A percentile compares a stretch with the other conserved stretches of the same genome.
These are phyloP conservation scores for Bucorvus abyssinicus DNA, from an alignment of 2,797 vertebrate species.

Conservation along the genomic window DNA sequence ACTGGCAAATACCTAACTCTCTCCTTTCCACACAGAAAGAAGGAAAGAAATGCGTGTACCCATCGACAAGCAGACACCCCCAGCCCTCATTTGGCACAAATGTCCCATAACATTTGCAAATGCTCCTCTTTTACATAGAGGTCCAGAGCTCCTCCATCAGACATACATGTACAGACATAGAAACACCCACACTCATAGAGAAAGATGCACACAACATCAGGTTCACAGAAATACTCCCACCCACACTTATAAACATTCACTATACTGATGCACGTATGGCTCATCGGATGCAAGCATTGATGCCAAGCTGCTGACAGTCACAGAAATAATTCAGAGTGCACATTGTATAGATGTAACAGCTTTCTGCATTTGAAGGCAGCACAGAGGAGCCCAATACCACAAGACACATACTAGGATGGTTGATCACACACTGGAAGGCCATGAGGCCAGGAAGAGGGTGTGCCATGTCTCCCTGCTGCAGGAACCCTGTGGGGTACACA, in stretches of 20 bases:
- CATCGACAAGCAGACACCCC: background rate
- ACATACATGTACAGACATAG: background rate
- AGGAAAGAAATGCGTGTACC: background rate
- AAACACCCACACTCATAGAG: background rate
- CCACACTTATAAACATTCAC: background rate
- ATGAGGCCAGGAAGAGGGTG: fast-evolving
- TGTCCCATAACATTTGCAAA: background rate
- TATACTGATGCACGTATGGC: background rate
- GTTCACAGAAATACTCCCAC: background rate
- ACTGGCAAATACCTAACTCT: background rate
- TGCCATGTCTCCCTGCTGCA: background rate
- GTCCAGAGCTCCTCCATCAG: background rate
- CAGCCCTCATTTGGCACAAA: background rate
- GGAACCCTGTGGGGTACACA: no score
- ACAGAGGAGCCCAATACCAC: background rate
- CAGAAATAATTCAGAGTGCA: background rate
- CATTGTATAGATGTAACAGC: fast-evolving
- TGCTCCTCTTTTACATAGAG: background rate
- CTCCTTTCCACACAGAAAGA: background rate
- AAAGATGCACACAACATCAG: fast-evolving
- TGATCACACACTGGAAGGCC: background rate
- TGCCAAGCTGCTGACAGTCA: background rate
- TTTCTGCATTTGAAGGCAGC: background rate
- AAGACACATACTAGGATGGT: fast-evolving
- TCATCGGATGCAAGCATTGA: background rate